Percentiles rank a stretch among this genome's conserved stretches.
These are phyloP conservation scores for Akabosia matsudoensis DNA, from an alignment of 1,140 invertebrate species.

Conservation along the genomic window DNA sequence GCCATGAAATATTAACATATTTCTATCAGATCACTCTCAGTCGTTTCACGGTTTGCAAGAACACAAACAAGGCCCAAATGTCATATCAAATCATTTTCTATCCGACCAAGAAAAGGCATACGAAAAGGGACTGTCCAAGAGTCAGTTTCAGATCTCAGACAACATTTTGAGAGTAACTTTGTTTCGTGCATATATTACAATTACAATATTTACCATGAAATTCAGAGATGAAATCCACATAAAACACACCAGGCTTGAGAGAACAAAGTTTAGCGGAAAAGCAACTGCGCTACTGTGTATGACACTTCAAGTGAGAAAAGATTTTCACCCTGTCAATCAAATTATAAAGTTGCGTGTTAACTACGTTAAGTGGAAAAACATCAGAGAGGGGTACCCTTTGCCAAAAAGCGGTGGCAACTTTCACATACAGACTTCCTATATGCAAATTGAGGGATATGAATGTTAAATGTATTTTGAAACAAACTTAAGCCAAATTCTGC, in stretches of 20 bases:
- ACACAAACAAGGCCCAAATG: background rate
- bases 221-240: no score
- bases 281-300: background rate
- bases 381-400: slow-evolving; percentile 6
- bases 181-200: background rate
- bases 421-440: no score
- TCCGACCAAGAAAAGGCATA: background rate
- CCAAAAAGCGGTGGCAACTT: background rate
- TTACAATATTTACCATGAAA: no score
- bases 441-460: no score
- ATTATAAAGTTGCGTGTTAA: slow-evolving; percentile 7
- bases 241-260: no score
- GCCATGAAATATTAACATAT: background rate
- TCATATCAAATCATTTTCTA: slow-evolving; percentile 8
- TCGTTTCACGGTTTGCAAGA: background rate
- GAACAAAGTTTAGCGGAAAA: no score
- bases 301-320: slow-evolving; percentile 14
- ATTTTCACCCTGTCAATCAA: slow-evolving; percentile 20
- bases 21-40: background rate
- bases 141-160: background rate
- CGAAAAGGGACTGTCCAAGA: background rate
- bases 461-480: no score
- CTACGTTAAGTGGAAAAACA: slow-evolving; percentile 10
- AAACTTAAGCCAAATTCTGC: no score
- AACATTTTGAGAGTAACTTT: background rate